Conservation (phyloP, 1,140 invertebrate genomes). For the Zaprionus davidi region DNA sequence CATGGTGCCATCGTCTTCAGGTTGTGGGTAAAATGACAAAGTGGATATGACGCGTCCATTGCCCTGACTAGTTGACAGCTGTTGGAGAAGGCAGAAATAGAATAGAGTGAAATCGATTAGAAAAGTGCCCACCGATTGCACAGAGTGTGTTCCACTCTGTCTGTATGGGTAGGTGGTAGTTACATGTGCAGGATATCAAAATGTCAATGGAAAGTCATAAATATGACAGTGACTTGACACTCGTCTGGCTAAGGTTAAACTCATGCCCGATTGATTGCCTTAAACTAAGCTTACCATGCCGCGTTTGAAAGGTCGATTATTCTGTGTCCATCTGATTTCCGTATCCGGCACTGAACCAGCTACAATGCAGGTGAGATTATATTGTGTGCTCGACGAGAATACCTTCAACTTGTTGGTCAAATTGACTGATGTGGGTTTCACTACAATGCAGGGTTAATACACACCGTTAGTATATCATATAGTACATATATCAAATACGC, state of each 20-base stretch:
- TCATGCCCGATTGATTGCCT: conserved; percentile 2
- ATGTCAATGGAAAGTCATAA: conserved; percentile 62
- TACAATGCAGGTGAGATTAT: conserved; percentile 91
- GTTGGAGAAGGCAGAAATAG: conserved; percentile 11
- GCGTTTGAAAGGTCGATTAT: conserved; percentile 89
- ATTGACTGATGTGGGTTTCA: conserved; percentile 90
- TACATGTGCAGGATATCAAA: conserved; percentile 51
- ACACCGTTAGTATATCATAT: conserved; percentile 1
- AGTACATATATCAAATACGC: conserved; percentile 35
- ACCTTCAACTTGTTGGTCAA: conserved; percentile 90
- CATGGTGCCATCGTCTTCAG: conserved; percentile 92
- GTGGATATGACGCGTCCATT: conserved; percentile 90
- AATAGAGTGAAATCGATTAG: conserved; percentile 74
- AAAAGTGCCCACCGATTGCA: conserved; percentile 58
- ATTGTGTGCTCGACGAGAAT: conserved; percentile 91
- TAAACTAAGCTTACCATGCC: conserved; percentile 87
- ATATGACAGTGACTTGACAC: conserved; percentile 49
- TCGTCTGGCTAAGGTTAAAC: conserved; percentile 27
- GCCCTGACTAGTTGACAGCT: conserved; percentile 88
- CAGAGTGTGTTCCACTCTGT: not conserved
- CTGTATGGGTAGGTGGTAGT: conserved; percentile 1
- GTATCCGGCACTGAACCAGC: conserved; percentile 93
- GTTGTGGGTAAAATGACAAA: conserved; percentile 90
- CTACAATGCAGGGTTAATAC: conserved; percentile 84
- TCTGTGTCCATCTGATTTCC: conserved; percentile 92